Evolutionary conservation across 1,140 invertebrate genomes (phyloP).

Genomic region (Scaptomyza montana): DNA sequence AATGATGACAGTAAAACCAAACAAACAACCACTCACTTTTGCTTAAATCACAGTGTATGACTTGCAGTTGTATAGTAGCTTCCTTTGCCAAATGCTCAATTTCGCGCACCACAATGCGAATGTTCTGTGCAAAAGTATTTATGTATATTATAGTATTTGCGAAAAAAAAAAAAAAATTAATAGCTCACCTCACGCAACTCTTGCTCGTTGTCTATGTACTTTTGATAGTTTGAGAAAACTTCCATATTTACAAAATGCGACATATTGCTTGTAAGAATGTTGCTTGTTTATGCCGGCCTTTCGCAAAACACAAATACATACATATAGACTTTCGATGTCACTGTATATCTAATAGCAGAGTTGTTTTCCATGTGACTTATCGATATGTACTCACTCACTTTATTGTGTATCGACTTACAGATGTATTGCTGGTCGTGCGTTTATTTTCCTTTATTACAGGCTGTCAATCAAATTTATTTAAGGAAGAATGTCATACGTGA

Average conservation of each 20-base stretch:
- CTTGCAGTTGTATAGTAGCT: slow-evolving; percentile 88
- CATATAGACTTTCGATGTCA: neutral
- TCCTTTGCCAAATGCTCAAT: slow-evolving; percentile 89
- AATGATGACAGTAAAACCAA: neutral
- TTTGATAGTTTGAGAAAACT: slow-evolving; percentile 87
- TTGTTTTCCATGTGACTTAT: slow-evolving; percentile 1
- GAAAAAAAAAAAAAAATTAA: neutral
- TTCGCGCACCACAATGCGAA: slow-evolving; percentile 87
- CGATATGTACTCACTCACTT: slow-evolving; percentile 4
- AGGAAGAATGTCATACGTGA: slow-evolving; percentile 68
- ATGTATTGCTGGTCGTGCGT: slow-evolving; percentile 16
- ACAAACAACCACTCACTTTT: slow-evolving; percentile 84
- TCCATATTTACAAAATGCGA: slow-evolving; percentile 81
- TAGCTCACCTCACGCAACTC: slow-evolving; percentile 86
- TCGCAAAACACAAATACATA: slow-evolving; percentile 15
- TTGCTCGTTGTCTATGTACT: slow-evolving; percentile 87
- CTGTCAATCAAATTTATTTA: slow-evolving; percentile 2
- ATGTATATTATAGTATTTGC: neutral
- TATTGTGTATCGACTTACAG: slow-evolving; percentile 19
- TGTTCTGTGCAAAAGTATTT: slow-evolving; percentile 85
- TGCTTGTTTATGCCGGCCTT: slow-evolving; percentile 58
- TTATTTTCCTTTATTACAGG: slow-evolving; percentile 21
- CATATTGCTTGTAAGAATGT: slow-evolving; percentile 48
- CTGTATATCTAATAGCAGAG: slow-evolving; percentile 20
- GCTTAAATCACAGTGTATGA: slow-evolving; percentile 87